phyloP scores from a whole-genome alignment of 2,113 vertebrate genomes.

The Callionymus lyra region DNA sequence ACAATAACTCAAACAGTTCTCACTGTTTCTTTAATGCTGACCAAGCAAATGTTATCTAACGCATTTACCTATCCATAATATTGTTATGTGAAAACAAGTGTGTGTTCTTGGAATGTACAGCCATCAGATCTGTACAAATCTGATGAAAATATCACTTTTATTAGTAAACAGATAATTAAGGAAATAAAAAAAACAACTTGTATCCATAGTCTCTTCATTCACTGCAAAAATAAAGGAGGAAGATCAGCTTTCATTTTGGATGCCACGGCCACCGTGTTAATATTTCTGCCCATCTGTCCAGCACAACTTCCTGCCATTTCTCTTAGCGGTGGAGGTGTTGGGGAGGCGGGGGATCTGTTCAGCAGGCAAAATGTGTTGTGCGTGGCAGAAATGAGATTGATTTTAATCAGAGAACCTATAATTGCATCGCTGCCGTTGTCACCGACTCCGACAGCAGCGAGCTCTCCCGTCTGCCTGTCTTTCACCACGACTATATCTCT shows the following conservation, averaged over 20 bases:
- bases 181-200: too few relatives aligned
- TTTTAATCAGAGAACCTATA: conserved; percentile 57
- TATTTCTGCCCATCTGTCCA: conserved; percentile 13
- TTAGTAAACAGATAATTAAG: not conserved
- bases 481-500: conserved; percentile 39
- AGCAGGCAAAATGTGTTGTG: conserved; percentile 40
- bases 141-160: too few relatives aligned
- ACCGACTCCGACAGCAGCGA: conserved; percentile 44
- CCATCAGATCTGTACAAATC: too few relatives aligned
- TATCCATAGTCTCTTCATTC: too few relatives aligned
- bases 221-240: too few relatives aligned
- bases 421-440: conserved; percentile 49
- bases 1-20: too few relatives aligned
- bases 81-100: too few relatives aligned
- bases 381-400: conserved; percentile 55
- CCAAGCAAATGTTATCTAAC: too few relatives aligned
- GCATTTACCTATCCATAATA: too few relatives aligned
- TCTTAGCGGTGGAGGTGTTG: conserved; percentile 16
- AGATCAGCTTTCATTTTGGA: not conserved
- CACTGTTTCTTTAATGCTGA: too few relatives aligned
- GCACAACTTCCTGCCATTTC: conserved; percentile 17
- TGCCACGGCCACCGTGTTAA: conserved; percentile 1
- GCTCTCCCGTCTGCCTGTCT: conserved; percentile 42
- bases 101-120: too few relatives aligned
- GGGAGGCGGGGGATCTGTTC: conserved; percentile 26